Evolutionary conservation across 2,888 invertebrate species (phyloP), one percentile per base, ranked within the genome.

Genomic region (Caenorhabditis panamensis): DNA sequence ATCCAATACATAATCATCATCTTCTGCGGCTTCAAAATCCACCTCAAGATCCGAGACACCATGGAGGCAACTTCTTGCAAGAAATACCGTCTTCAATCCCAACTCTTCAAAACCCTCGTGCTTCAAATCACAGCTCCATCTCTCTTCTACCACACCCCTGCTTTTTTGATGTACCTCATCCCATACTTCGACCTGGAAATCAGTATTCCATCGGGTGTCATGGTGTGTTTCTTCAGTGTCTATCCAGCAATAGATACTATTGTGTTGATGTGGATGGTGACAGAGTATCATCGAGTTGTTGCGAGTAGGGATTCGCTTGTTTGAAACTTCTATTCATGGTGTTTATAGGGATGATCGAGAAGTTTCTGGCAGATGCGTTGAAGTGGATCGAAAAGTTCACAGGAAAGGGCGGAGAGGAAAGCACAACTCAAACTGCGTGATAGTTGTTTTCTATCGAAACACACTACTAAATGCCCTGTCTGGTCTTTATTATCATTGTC

Each of bases 241-340:
- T 64, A 64, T n/a, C 63, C 63, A 16, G 63, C 63, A 16, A 51
- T 64, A 18, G 63, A 64, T 13, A 36, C 36, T 1, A 16, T 36
- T 22, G 53, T 64, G 2, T 26, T 64, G 2, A 51, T 64, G 51
- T 53, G 20, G 1, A 22, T 64, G 8, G 63, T 64, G n/a, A 51
- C 47, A 3, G 63, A 51, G 22, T 64, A 64, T 16, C 28, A 54
- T 28, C 54, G 26, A 11, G 26, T 28, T 28, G 9, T 54, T 16
- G 41, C 2, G 3, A 41, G 49, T 49, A 2, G 31, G 31, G 4
- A 31, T 9, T n/a, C n/a, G n/a, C n/a, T n/a, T 31, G 31, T 31
- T 31, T 31, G 31, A 9, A 4, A 9, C 4, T 31, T 4, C 4
- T 31, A 31, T 6, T 31, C 5, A 31, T 31, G 9, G 31, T 6